Base-by-base conservation (phyloP, 2,113 vertebrate species). In the Pao palembangensis region DNA sequence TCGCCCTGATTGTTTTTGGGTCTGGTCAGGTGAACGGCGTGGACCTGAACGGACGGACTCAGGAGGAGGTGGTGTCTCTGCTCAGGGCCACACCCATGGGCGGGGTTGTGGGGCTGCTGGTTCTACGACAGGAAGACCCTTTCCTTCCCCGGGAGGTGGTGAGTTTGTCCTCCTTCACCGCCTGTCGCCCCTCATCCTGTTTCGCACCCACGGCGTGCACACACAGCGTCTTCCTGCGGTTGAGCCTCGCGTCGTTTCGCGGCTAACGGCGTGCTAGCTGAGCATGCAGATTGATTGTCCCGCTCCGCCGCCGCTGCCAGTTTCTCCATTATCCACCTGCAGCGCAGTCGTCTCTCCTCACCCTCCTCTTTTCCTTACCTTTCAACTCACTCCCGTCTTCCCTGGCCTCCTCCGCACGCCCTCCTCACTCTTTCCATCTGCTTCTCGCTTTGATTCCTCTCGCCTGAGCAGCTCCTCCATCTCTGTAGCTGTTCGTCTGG, bases 81-180 rank as follows among this genome's bases (percentile, higher is more conserved):
- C 86, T 99, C 65, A 84, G 96, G 82, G 94, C 93, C 72, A 98
- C 94, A 7, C 94, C 94, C 74, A 95, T 98, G 95, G 96, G 95
- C 15, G 96, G 95, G 1, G 90, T 90, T 0, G 95, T 99, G 15
- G 89, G 85, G 67, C 91, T 98, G 51, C 75, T 96, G 74, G 90
- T 99, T 61, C 90, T 94, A 62, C 92, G 95, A 5, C 95, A 96
- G 76, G 96, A 99, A 78, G 96, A 99, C 5, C 41, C 91, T 41
- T 94, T 97, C 81, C 90, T 94, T 60, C 92, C 94, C 14, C 88
- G 92, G 75, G 95, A 98, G 83, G 83, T 90, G 93, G 96, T 98
- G 83, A 61, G 92, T 76, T 14, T n/a, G 20, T 31, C 23, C 0
- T 14, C 55, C 1, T 23, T 19, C 12, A 5, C 23, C 41, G 1